These are phyloP conservation scores for Tachycineta bicolor DNA, from an alignment of 2,113 vertebrate genomes.

Conservation along the genomic window DNA sequence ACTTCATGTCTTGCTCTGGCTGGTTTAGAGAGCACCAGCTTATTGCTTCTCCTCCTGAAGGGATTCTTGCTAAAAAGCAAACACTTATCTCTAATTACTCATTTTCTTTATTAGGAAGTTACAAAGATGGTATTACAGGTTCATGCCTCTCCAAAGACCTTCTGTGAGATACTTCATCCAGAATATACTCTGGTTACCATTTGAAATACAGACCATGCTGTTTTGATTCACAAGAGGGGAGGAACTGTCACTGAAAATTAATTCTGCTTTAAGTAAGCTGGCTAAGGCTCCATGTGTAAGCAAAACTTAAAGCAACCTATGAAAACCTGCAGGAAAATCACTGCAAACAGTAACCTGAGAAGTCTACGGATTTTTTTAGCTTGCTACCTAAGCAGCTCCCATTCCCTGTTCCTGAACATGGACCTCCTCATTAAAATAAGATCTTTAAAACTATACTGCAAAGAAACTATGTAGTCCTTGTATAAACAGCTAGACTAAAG, in stretches of 20 bases:
- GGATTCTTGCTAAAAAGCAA: not conserved
- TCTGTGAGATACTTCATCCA: not conserved
- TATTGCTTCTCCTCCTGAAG: not conserved
- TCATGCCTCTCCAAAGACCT: not conserved
- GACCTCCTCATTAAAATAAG: not conserved
- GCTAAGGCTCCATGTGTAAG: not conserved
- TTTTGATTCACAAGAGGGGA: not conserved
- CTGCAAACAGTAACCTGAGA: not conserved
- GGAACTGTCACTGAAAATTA: conserved; percentile 30
- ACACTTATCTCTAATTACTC: not conserved
- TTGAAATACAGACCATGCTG: not conserved
- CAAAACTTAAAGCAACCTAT: not conserved
- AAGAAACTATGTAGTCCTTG: not conserved
- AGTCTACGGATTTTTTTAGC: not conserved
- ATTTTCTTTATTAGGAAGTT: conserved; percentile 6
- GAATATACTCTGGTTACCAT: not conserved
- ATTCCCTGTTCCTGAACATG: not conserved
- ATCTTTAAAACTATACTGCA: not conserved
- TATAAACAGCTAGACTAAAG: not conserved
- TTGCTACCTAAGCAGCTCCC: not conserved
- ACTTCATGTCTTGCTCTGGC: not conserved
- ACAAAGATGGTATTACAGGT: not conserved
- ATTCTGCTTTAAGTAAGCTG: conserved; percentile 16
- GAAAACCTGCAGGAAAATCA: not conserved
- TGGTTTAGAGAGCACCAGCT: not conserved